Percentiles rank a stretch among this genome's conserved stretches.
These are phyloP conservation scores for Blomia tropicalis DNA, from an alignment of 2,888 invertebrate genomes.

Conservation along the genomic window DNA sequence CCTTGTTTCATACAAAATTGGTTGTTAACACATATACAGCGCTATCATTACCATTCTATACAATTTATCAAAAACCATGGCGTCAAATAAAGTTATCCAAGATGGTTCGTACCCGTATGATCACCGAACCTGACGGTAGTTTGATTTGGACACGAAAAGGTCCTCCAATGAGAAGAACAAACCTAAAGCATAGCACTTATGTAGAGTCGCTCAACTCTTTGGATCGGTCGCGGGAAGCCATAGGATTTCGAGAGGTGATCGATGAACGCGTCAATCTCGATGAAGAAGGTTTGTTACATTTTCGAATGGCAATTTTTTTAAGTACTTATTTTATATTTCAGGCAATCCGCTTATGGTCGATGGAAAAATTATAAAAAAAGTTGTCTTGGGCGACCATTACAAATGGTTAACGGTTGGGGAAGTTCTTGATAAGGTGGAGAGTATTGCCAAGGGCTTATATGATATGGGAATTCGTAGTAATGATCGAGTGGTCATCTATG, in stretches of 20 bases:
- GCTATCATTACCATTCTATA: conserved; percentile 20
- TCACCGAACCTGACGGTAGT: neutral
- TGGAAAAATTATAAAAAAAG: conserved; percentile 20
- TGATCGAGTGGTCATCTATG: neutral
- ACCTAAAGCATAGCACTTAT: neutral
- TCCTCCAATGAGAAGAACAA: neutral
- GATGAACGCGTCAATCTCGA: conserved; percentile 1
- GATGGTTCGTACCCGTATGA: neutral
- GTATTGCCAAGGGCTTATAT: conserved; percentile 5
- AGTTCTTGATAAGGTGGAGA: conserved; percentile 8
- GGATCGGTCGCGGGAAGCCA: neutral
- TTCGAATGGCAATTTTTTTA: neutral
- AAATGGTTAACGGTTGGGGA: conserved; percentile 21
- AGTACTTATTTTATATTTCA: neutral
- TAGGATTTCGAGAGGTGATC: conserved; percentile 17
- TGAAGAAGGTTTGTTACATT: conserved; percentile 8
- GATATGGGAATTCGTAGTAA: neutral
- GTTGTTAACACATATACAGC: conserved; percentile 23
- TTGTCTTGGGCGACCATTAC: conserved; percentile 18
- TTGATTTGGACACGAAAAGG: conserved; percentile 16
- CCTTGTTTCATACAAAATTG: conserved; percentile 20
- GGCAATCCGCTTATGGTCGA: conserved; percentile 17
- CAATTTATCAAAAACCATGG: conserved; percentile 20
- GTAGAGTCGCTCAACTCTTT: conserved; percentile 6
- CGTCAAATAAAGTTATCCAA: neutral